Percentiles rank a stretch among this genome's conserved stretches.
Evolutionary conservation across 2,888 invertebrate species (phyloP).

Genomic region (Phyto melanocephala): DNA sequence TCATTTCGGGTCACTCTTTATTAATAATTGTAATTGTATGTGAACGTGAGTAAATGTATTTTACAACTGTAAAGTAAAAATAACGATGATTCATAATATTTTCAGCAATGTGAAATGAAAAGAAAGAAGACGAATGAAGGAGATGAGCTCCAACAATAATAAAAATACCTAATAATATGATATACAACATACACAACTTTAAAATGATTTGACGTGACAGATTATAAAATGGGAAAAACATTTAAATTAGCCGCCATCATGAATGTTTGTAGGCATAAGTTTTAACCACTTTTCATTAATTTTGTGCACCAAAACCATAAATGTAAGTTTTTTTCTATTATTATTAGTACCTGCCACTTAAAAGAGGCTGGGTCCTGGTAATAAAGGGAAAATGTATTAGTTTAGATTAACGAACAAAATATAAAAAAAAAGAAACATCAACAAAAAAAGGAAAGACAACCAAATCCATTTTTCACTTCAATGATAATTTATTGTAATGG

Average conservation of each 20-base stretch:
- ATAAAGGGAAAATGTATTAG: background rate
- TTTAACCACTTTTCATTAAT: background rate
- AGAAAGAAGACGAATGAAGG: conserved; percentile 4
- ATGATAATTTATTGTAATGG: background rate
- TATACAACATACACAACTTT: conserved; percentile 50
- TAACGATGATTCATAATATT: conserved; percentile 42
- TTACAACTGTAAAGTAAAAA: conserved; percentile 11
- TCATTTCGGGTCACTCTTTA: too few species aligned
- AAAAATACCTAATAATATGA: conserved; percentile 1
- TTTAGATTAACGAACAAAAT: background rate
- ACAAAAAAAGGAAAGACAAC: background rate
- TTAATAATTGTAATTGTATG: too few species aligned
- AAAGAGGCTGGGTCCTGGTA: background rate
- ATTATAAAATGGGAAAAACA: conserved; percentile 72
- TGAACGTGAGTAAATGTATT: too few species aligned
- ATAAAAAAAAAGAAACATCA: background rate
- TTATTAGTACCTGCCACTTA: conserved; percentile 20
- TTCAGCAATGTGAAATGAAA: background rate
- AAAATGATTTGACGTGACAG: conserved; percentile 78
- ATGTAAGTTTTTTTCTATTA: conserved; percentile 23
- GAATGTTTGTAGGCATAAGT: background rate
- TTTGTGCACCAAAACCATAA: background rate
- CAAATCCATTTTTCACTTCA: background rate
- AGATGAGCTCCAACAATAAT: conserved; percentile 14
- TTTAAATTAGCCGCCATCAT: conserved; percentile 73